These are phyloP conservation scores for Anneissia japonica DNA, from an alignment of 35 echinoderm and acorn worm genomes.

Conservation along the genomic window DNA sequence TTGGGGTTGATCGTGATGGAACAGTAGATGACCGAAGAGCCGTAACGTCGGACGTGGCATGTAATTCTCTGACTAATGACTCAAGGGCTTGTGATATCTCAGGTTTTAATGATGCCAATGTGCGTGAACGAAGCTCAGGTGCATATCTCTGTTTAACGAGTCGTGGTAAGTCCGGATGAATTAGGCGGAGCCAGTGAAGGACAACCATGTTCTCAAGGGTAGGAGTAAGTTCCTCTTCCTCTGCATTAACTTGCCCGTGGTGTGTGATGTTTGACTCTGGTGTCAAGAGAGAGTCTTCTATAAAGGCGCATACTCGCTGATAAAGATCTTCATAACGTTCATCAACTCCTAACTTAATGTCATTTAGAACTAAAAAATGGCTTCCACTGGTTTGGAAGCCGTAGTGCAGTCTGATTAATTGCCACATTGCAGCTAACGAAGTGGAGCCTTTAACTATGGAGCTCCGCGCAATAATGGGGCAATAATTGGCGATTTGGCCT, in stretches of 20 bases:
- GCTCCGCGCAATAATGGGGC: constrained; percentile 35
- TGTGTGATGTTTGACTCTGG: constrained; percentile 30
- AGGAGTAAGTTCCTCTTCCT: constrained; percentile 61
- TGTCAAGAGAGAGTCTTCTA: constrained; percentile 26
- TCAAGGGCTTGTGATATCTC: not conserved
- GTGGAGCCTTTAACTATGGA: constrained; percentile 31
- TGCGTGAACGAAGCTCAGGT: not conserved
- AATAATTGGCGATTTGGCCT: constrained; percentile 54
- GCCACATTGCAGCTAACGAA: constrained; percentile 30
- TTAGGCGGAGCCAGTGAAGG: constrained; percentile 46
- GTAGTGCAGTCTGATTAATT: constrained; percentile 28
- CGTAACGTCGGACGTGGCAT: too few species aligned
- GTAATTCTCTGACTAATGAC: not conserved
- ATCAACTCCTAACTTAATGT: constrained; percentile 13
- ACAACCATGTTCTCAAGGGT: constrained; percentile 59
- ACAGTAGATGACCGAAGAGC: too few species aligned
- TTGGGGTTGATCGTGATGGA: too few species aligned
- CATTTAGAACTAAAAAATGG: not conserved
- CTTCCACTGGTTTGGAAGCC: constrained; percentile 34
- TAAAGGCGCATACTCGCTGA: constrained; percentile 25
- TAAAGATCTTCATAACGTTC: constrained; percentile 40
- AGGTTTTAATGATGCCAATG: not conserved
- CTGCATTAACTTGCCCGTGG: constrained; percentile 23
- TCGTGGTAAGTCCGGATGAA: constrained; percentile 9
- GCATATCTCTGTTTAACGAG: too few species aligned